These are phyloP conservation scores for Peromyscus polionotus DNA, from an alignment of 2,113 vertebrate genomes.

Conservation along the genomic window DNA sequence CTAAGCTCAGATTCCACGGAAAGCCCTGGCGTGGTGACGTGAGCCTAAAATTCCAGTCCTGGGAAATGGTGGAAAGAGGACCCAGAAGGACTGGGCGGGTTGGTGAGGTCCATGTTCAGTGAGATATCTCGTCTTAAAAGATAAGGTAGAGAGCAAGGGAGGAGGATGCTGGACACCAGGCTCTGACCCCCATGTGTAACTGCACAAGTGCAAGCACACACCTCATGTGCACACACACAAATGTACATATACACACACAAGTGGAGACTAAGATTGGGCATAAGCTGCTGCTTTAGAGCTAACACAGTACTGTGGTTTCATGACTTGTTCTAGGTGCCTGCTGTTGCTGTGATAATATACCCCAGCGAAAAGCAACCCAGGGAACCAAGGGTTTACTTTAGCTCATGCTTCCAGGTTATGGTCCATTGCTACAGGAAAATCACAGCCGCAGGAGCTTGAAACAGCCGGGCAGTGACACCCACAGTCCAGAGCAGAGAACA, in stretches of 20 bases:
- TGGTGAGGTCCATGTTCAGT: neutral
- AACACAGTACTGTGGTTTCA: neutral
- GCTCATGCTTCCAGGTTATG: neutral
- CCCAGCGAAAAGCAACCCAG: neutral
- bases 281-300: neutral
- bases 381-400: neutral
- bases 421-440: neutral
- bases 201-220: neutral
- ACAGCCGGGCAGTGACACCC: neutral
- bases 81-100: neutral
- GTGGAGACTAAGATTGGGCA: accelerated
- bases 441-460: neutral
- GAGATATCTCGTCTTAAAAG: neutral
- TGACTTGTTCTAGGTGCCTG: neutral
- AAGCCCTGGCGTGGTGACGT: neutral
- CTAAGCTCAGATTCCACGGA: neutral
- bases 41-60: neutral
- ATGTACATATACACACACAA: neutral
- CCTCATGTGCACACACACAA: neutral
- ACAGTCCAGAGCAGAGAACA: neutral
- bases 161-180: neutral
- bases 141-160: neutral
- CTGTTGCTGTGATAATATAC: neutral
- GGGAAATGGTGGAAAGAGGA: neutral
- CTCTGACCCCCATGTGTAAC: neutral